A percentile compares a stretch with the other conserved stretches of the same genome.
These are phyloP conservation scores for Danaus plexippus DNA, from an alignment of 1,140 invertebrate genomes.

Conservation along the genomic window DNA sequence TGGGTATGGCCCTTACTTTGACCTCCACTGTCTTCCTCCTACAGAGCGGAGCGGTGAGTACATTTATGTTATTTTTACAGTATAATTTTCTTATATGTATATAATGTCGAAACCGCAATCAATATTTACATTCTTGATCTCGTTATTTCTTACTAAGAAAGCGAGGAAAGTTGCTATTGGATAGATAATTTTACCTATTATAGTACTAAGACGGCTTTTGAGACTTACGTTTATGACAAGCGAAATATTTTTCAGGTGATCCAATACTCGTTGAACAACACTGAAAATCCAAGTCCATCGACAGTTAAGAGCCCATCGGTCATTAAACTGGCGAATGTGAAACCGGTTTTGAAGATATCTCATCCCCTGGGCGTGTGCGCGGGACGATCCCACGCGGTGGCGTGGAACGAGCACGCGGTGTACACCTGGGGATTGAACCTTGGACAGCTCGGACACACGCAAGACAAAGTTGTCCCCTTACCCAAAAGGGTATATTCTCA, in stretches of 20 bases:
- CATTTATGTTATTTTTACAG: neutral
- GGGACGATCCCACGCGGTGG: slow-evolving; percentile 77
- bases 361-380: slow-evolving; percentile 72
- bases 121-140: no score
- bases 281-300: slow-evolving; percentile 42
- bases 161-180: no score
- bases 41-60: slow-evolving; percentile 65
- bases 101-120: neutral
- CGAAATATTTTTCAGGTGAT: slow-evolving; percentile 36
- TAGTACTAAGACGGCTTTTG: no score
- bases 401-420: slow-evolving; percentile 73
- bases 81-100: neutral
- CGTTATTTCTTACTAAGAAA: no score
- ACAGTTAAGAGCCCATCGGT: slow-evolving; percentile 33
- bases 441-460: slow-evolving; percentile 79
- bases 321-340: slow-evolving; percentile 38
- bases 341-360: slow-evolving; percentile 49
- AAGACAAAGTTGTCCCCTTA: slow-evolving; percentile 45
- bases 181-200: no score
- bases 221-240: no score
- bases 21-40: slow-evolving; percentile 80
- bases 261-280: slow-evolving; percentile 49
- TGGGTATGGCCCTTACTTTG: slow-evolving; percentile 65
- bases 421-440: slow-evolving; percentile 81
- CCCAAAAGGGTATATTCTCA: slow-evolving; percentile 66